phyloP scores from a whole-genome alignment of 2,888 invertebrate species.

The Lepetodrilus schrolli region DNA sequence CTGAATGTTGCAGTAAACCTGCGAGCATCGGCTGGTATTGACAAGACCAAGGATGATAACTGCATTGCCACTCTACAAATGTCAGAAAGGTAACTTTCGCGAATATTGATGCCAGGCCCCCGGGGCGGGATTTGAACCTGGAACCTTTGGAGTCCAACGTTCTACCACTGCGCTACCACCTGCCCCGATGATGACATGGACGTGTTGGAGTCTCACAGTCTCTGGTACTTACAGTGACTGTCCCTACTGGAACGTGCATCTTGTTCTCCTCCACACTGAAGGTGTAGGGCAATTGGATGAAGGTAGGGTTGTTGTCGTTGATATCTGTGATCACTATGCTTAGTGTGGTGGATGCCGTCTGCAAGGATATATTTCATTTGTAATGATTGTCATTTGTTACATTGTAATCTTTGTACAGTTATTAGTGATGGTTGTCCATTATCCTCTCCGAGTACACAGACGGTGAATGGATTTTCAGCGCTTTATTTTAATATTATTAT shows the following conservation, averaged over 20 bases:
- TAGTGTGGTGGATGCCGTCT: conserved; percentile 49
- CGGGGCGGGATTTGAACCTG: too few species aligned
- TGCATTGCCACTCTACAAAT: too few species aligned
- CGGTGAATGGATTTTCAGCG: too few species aligned
- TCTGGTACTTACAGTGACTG: conserved; percentile 53
- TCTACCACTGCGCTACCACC: too few species aligned
- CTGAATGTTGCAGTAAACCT: too few species aligned
- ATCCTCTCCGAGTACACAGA: too few species aligned
- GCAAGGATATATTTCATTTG: conserved; percentile 1
- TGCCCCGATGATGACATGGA: background rate
- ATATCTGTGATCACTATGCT: conserved; percentile 53
- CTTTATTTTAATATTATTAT: background rate
- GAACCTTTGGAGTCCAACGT: too few species aligned
- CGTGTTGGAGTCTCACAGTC: too few species aligned
- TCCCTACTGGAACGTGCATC: conserved; percentile 46
- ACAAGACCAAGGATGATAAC: too few species aligned
- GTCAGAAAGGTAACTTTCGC: too few species aligned
- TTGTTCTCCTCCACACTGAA: conserved; percentile 51
- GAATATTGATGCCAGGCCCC: too few species aligned
- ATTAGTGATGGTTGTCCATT: background rate
- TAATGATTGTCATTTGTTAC: background rate
- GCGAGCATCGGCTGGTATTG: too few species aligned
- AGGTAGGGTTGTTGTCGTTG: conserved; percentile 61
- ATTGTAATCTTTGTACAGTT: background rate
- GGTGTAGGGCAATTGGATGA: conserved; percentile 41